Base-by-base conservation (phyloP, 2,888 invertebrate species). In the Timandra comae region DNA sequence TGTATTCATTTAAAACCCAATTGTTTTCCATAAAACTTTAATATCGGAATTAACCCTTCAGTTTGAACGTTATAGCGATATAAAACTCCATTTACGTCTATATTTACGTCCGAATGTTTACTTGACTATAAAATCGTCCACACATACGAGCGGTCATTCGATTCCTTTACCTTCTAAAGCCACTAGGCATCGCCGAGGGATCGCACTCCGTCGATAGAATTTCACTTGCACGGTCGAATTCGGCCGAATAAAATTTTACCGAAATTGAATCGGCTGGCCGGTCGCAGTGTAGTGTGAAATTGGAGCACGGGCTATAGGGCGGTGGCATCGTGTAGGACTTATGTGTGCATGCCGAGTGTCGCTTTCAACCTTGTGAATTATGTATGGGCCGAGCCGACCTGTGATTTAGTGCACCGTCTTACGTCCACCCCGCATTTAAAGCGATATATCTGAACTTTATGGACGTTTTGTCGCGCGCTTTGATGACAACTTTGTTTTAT, bases 201-300 rank as follows among this genome's bases (percentile, higher is more conserved):
- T 65, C 61, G 65, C 52, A 54, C 54, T 62, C 63, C 66, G 63
- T 58, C 72, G 75, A 78, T 77, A 76, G 76, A 74, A 75, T 71
- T 76, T 66, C 74, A 71, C 71, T 71, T 58, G 70, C 63, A 70
- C 75, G 71, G 57, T 68, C 67, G 74, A 73, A 64, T 73, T 70
- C 71, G 64, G 62, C 44, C 71, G 75, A 80, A 81, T 82, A 81
- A 82, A 85, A 85, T 81, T 82, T 80, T 65, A 66, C 65, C 75
- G 69, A 79, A 84, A 85, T 85, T 84, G 84, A 85, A 80, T 85
- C 78, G 78, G 71, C 71, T 72, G 67, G 63, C 56, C 54, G 64
- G 51, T 52, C 62, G 62, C 76, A 69, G 69, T 63, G 74, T 81
- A 77, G 78, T 81, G 78, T 74, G 73, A 81, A 82, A 85, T 85